Percentiles rank a stretch among this genome's conserved stretches.
Conservation (phyloP, 2,797 vertebrate genomes). For the Scyliorhinus canicula region DNA sequence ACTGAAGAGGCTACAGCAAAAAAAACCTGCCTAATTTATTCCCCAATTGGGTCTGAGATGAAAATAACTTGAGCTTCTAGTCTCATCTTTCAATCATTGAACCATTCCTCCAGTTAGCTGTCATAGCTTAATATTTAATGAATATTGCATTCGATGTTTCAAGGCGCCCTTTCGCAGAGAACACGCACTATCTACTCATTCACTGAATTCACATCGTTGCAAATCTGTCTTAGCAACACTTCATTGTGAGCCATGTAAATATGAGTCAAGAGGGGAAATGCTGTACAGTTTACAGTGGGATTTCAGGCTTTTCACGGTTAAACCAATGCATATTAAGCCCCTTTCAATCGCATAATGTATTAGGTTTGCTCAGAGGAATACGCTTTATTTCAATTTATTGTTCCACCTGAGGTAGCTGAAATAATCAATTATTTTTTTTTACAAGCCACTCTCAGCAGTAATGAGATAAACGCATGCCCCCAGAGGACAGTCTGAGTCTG, state of each 20-base stretch:
- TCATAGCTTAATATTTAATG: neutral
- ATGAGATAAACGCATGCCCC: neutral
- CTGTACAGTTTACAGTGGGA: neutral
- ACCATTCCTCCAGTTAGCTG: neutral
- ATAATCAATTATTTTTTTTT: neutral
- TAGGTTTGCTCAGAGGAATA: neutral
- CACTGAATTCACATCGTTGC: neutral
- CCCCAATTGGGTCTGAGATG: neutral
- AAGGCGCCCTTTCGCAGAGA: neutral
- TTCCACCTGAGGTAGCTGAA: constrained; percentile 9
- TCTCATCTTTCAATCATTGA: neutral
- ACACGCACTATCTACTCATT: neutral
- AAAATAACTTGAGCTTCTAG: neutral
- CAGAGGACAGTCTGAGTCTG: neutral
- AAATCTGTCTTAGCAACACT: neutral
- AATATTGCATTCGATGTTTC: neutral
- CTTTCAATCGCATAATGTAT: neutral
- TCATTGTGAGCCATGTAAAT: neutral
- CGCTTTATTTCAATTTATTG: neutral
- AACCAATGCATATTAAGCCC: neutral
- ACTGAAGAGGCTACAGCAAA: neutral
- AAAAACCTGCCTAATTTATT: neutral
- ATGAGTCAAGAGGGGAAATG: neutral
- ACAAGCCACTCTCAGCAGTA: neutral
- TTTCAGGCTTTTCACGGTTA: neutral